phyloP scores from a whole-genome alignment of 2,888 invertebrate species.

The Leptinotarsa rubiginosa region DNA sequence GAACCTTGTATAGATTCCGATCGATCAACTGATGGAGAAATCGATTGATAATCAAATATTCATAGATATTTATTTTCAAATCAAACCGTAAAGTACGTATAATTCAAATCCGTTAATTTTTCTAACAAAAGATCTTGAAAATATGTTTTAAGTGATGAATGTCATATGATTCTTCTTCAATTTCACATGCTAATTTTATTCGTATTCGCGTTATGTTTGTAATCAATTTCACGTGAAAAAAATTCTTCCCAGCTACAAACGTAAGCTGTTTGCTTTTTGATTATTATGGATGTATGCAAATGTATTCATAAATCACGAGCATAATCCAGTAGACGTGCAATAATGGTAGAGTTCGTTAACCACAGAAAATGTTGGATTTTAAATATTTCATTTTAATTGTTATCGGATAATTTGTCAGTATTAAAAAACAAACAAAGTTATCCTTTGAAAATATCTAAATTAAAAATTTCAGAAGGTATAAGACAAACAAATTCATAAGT shows the following conservation, averaged over 20 bases:
- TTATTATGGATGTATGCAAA: constrained; percentile 8
- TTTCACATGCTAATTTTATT: not conserved
- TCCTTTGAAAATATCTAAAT: no score
- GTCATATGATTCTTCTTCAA: not conserved
- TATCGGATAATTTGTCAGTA: not conserved
- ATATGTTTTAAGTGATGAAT: not conserved
- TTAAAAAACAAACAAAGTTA: no score
- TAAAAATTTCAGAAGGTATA: no score
- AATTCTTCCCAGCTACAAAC: not conserved
- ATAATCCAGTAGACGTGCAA: constrained; percentile 2
- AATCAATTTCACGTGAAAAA: constrained; percentile 7
- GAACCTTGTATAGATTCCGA: no score
- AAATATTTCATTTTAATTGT: not conserved
- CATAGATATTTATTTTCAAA: no score
- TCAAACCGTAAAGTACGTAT: no score
- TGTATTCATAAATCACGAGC: constrained; percentile 2
- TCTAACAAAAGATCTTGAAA: not conserved
- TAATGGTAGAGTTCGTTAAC: constrained; percentile 6
- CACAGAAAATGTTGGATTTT: not conserved
- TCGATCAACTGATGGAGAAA: no score
- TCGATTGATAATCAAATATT: no score
- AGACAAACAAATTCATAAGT: no score
- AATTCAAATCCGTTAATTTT: not conserved
- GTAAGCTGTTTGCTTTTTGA: constrained; percentile 7
- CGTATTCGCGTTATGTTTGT: not conserved